phyloP scores from a whole-genome alignment of 2,888 invertebrate species.

The Brenthis daphne region DNA sequence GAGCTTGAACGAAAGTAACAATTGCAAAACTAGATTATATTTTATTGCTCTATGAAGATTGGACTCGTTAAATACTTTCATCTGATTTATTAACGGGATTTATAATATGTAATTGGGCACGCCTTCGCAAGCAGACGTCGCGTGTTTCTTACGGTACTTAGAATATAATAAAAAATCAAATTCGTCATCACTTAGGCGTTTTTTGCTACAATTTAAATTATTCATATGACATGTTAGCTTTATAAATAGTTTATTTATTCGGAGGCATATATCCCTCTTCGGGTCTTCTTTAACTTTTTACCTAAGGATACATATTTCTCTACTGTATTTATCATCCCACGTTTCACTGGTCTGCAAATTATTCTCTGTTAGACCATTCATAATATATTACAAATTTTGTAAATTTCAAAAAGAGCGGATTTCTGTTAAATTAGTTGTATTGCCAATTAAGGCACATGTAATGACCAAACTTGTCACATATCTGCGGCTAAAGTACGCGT shows the following conservation, averaged over 20 bases:
- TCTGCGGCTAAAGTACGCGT: slow-evolving; percentile 30
- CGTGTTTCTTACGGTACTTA: slow-evolving; percentile 31
- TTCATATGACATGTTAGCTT: neutral
- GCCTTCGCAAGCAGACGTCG: slow-evolving; percentile 25
- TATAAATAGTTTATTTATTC: too few species aligned
- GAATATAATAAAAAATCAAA: slow-evolving; percentile 19
- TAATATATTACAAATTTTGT: neutral
- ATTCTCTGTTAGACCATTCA: neutral
- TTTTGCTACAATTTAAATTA: neutral
- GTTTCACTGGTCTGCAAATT: too few species aligned
- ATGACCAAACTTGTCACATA: slow-evolving; percentile 58
- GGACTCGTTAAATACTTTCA: slow-evolving; percentile 37
- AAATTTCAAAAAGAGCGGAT: slow-evolving; percentile 24
- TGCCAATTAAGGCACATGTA: slow-evolving; percentile 60
- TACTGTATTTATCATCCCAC: too few species aligned
- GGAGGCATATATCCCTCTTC: too few species aligned
- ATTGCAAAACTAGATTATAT: slow-evolving; percentile 29
- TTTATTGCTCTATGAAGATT: slow-evolving; percentile 30
- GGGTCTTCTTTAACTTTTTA: too few species aligned
- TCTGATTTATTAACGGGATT: slow-evolving; percentile 37
- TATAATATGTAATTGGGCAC: slow-evolving; percentile 31
- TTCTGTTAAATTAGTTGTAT: slow-evolving; percentile 44
- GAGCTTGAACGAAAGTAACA: slow-evolving; percentile 28
- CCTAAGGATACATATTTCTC: too few species aligned
- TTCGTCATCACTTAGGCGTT: neutral